Percentiles rank a stretch among this genome's conserved stretches.
Conservation (phyloP, 2,113 vertebrate species). For the Strix aluco region DNA sequence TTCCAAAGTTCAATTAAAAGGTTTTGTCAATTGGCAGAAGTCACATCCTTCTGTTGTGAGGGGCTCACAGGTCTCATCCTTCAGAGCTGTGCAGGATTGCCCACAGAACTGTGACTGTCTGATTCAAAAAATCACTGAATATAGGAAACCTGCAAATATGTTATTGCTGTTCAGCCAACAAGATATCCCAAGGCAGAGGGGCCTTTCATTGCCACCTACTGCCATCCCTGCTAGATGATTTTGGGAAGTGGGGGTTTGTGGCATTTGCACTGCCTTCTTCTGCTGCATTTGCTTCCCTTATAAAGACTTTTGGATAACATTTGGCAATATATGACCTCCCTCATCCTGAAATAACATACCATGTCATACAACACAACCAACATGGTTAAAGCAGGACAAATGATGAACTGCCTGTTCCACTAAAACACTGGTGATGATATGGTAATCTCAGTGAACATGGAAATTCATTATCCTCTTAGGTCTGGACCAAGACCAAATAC, state of each 20-base stretch:
- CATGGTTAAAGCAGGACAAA: neutral
- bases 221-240: neutral
- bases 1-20: neutral
- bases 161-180: neutral
- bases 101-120: neutral
- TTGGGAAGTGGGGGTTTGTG: neutral
- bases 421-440: neutral
- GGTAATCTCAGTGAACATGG: neutral
- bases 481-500: neutral
- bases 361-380: neutral
- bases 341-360: neutral
- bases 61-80: neutral
- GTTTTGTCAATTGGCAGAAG: neutral
- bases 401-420: neutral
- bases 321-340: neutral
- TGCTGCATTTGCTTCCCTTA: neutral
- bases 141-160: neutral
- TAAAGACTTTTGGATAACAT: neutral
- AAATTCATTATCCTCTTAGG: constrained; percentile 4
- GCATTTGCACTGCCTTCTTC: neutral
- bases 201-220: neutral
- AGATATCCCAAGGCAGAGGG: neutral
- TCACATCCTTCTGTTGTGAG: neutral
- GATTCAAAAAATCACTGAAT: neutral
- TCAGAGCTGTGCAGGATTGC: neutral